Conservation (phyloP, 1,140 invertebrate genomes). For the Caenorhabditis remanei region DNA sequence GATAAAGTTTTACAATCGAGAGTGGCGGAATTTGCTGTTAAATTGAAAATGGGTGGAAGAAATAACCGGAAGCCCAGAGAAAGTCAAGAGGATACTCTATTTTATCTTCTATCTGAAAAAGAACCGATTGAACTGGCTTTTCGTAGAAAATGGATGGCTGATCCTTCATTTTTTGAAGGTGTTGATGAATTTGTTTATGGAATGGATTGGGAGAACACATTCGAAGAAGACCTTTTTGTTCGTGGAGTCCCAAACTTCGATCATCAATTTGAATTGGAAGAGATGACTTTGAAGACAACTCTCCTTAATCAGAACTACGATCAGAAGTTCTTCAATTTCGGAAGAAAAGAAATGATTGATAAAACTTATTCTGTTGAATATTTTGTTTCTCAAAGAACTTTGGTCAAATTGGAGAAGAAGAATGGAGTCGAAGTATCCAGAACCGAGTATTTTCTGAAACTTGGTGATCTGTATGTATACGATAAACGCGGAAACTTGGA, state of each 20-base stretch:
- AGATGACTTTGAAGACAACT: constrained; percentile 9
- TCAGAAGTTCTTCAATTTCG: constrained; percentile 15
- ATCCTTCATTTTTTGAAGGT: neutral
- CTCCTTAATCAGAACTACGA: constrained; percentile 1
- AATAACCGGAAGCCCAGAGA: neutral
- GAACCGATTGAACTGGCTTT: constrained; percentile 10
- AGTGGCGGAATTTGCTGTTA: neutral
- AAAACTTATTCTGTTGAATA: constrained; percentile 9
- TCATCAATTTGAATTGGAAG: constrained; percentile 6
- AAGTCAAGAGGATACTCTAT: neutral
- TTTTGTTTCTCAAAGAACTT: constrained; percentile 11
- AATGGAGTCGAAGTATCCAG: neutral
- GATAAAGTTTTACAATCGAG: neutral
- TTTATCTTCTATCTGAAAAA: constrained; percentile 13
- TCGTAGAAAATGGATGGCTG: constrained; percentile 16
- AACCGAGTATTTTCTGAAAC: constrained; percentile 25
- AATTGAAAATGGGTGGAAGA: neutral
- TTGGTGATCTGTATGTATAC: constrained; percentile 18
- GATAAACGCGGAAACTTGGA: neutral
- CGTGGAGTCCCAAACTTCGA: constrained; percentile 43
- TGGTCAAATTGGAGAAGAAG: neutral
- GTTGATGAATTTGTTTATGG: constrained; percentile 9
- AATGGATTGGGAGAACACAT: constrained; percentile 38
- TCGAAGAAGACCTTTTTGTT: constrained; percentile 31
- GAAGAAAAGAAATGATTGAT: constrained; percentile 26